Evolutionary conservation across 2,113 vertebrate genomes (phyloP), one percentile per base, ranked within the genome.

Genomic region (Piprites chloris): DNA sequence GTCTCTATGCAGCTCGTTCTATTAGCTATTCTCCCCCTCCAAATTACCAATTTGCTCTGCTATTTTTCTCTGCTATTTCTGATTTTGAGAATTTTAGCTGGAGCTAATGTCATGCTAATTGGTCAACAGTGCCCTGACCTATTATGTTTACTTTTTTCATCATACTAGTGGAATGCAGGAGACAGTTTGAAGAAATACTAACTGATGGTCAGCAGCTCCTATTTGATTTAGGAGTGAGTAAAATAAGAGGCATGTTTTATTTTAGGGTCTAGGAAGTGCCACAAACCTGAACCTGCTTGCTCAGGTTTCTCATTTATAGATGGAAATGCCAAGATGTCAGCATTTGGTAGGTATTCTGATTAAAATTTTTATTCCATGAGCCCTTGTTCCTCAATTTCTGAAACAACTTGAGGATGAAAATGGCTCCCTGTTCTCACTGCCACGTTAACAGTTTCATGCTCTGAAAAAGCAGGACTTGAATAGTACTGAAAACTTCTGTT

Each of bases 101-200:
- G 20, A 49, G 27, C 11, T 59, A 52, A 46, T 2, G 1, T 53
- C 65, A 75, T n/a, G 23, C 14, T 62, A 83, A 80, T 27, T 37
- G 28, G 18, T 73, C 56, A 49, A 11, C 0, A 75, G 37, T 52
- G n/a, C 19, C 20, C 22, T 85, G 63, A 67, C 3, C 3, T 14
- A 24, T 28, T 33, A 23, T 13, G 24, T 27, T 46, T 39, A 9
- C 26, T 44, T 55, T 79, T 61, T 82, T 56, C 58, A 72, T 53
- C 26, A 23, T 12, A 47, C 2, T 28, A 12, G 39, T 56, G 20
- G n/a, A 93, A 79, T 0, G 0, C 12, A 56, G 3, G 2, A 91
- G 32, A 67, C 35, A 67, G 7, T n/a, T 49, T 11, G 3, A 6
- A 68, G 30, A 74, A 71, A 80, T 49, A 37, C 4, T 65, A 17